Evolutionary conservation across 53 echinoderm and acorn worm species (phyloP), one percentile per base, ranked within the genome.

Genomic region (Echinarachnius parma): DNA sequence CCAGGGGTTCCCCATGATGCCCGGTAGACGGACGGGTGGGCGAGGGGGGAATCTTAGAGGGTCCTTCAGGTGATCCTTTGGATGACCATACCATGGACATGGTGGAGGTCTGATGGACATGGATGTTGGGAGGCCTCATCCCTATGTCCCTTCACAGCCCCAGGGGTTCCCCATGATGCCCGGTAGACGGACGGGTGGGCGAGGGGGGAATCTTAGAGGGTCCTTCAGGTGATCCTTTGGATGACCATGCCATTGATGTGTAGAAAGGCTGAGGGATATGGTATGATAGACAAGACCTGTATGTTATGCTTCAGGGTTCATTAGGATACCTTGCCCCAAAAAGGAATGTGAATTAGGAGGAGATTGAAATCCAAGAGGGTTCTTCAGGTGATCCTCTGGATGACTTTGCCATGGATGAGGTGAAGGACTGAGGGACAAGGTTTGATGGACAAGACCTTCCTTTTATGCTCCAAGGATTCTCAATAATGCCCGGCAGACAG

Each of bases 71-170:
- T 77, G 69, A 80, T 29, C n/a, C n/a, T n/a, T n/a, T n/a, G n/a
- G n/a, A n/a, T n/a, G n/a, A n/a, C n/a, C n/a, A n/a, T n/a, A n/a
- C n/a, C n/a, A n/a, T 3, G 89, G 89, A 7, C 36, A 57, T 36
- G 84, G 89, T 7, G 83, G 89, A 2, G 89, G 89, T 14, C 34
- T 84, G 20, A 37, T 68, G 34, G 84, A 89, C 59, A 16, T 59
- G 0, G 68, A 32, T 5, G 53, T 15, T 1, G 69, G 60, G 4
- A 29, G 80, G 25, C 46, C 66, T 24, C 74, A 72, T 29, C 74
- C 57, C 4, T 57, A 72, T 27, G 20, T 26, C 37, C 72, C 42
- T 11, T 68, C 46, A 29, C 24, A 28, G 18, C 60, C 62, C 50
- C 63, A 35, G 63, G 45, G 20, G 11, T 27, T 37, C 39, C 74